Evolutionary conservation across 2,888 invertebrate species (phyloP).

Genomic region (Lobophora halterata): DNA sequence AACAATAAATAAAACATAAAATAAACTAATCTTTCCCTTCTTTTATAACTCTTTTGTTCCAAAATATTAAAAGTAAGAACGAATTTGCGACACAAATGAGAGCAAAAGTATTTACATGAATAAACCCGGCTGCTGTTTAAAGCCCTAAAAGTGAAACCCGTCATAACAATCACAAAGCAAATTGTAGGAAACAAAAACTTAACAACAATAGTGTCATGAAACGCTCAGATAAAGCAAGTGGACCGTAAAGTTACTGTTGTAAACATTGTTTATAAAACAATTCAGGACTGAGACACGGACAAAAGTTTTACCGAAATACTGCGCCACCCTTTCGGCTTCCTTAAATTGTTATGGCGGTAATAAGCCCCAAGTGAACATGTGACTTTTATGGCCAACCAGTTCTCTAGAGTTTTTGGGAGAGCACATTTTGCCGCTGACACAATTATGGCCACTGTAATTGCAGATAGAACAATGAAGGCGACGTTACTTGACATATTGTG

Average conservation of each 20-base stretch:
- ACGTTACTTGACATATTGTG: slow-evolving; percentile 47
- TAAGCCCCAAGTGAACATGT: slow-evolving; percentile 72
- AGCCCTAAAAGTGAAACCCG: slow-evolving; percentile 57
- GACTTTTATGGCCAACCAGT: slow-evolving; percentile 73
- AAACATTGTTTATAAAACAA: slow-evolving; percentile 79
- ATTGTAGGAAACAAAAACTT: slow-evolving; percentile 57
- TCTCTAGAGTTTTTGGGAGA: slow-evolving; percentile 65
- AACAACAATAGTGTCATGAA: slow-evolving; percentile 62
- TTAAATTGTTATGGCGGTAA: slow-evolving; percentile 78
- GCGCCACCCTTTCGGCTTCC: slow-evolving; percentile 76
- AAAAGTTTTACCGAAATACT: slow-evolving; percentile 73
- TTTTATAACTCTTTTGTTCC: slow-evolving; percentile 22
- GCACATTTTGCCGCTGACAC: slow-evolving; percentile 64
- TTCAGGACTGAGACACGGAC: slow-evolving; percentile 65
- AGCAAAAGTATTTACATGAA: slow-evolving; percentile 56
- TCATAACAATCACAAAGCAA: slow-evolving; percentile 46
- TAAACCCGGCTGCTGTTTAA: slow-evolving; percentile 33
- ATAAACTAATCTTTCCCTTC: slow-evolving; percentile 31
- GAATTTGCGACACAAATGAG: slow-evolving; percentile 49
- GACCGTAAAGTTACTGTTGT: slow-evolving; percentile 73
- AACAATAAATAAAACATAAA: too few species aligned
- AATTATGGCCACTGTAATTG: slow-evolving; percentile 55
- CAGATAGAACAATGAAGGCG: slow-evolving; percentile 49
- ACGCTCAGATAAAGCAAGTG: slow-evolving; percentile 67
- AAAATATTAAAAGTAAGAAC: slow-evolving; percentile 45